Base-by-base conservation (phyloP, 2,888 invertebrate species). In the Tinea semifulvella region DNA sequence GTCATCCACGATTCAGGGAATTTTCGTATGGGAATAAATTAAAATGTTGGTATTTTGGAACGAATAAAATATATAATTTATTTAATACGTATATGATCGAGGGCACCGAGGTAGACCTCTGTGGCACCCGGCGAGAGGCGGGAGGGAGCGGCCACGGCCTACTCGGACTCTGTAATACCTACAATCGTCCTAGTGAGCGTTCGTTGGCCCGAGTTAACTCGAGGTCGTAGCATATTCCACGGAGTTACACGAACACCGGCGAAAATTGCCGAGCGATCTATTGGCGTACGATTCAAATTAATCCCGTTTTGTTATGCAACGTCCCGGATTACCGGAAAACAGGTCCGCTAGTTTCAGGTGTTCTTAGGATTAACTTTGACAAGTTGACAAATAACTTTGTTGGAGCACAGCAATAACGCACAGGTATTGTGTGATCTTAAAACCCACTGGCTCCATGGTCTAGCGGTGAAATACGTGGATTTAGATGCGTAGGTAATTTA, bases 151-250 rank as follows among this genome's bases (percentile, higher is more conserved):
- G 74, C 68, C 66, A 63, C 66, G 65, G 65, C 57, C 63, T 60
- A 65, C 63, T 76, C 73, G 76, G 77, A 77, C 79, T 79, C 75
- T 76, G 76, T 79, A 79, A 47, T 45, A 19, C 39, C 76, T 75
- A 71, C 73, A 70, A 73, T 76, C 75, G 79, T 73, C 77, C 79
- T 77, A 79, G 75, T 79, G 68, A 74, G 72, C 76, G 79, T 69
- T 69, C 76, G 74, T 80, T 79, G 77, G 73, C 77, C 80, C 55
- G 65, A 53, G 55, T 17, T 48, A 53, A 58, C 63, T 57, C 76
- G 79, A 77, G 77, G 77, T 70, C 79, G 73, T 61, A 50, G 52
- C 53, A 49, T 55, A 54, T 56, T 52, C 54, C 54, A 55, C 65
- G 63, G 63, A 47, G 47, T 42, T 48, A 50, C 52, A 60, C 74